Conservation (phyloP, 1,140 invertebrate genomes). For the Drosophila carrolli region DNA sequence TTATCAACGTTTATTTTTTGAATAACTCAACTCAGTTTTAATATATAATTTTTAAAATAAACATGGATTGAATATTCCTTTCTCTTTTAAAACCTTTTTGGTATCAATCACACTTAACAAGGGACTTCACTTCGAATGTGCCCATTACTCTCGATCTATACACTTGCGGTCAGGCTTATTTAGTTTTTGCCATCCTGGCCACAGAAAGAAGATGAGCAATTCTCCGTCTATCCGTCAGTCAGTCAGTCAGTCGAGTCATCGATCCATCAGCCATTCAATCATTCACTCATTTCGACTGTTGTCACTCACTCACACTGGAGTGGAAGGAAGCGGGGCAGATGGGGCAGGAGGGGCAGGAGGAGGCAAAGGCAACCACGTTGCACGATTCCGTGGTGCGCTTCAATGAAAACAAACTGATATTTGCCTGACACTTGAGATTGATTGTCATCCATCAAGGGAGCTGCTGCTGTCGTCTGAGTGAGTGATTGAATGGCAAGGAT, state of each 20-base stretch:
- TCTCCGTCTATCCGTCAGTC: conserved; percentile 16
- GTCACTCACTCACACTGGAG: conserved; percentile 65
- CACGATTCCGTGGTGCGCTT: conserved; percentile 67
- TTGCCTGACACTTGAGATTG: conserved; percentile 84
- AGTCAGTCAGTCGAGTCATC: conserved; percentile 29
- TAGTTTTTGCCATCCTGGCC: conserved; percentile 7
- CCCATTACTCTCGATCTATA: not conserved
- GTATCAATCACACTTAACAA: not conserved
- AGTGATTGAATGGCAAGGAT: conserved; percentile 79
- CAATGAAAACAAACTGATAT: conserved; percentile 83
- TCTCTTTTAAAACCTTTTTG: not conserved
- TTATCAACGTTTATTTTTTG: no score
- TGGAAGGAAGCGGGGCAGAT: conserved; percentile 17
- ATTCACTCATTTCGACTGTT: conserved; percentile 71
- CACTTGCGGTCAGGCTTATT: not conserved
- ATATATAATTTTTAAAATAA: no score
- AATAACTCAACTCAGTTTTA: no score
- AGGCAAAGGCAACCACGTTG: conserved; percentile 31
- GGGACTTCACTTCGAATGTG: not conserved
- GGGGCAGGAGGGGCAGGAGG: conserved; percentile 8
- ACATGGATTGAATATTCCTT: no score
- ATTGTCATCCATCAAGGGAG: conserved; percentile 83
- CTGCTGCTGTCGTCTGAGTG: conserved; percentile 45
- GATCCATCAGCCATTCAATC: conserved; percentile 63
- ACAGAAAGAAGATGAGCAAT: conserved; percentile 7